Percentiles rank a stretch among this genome's conserved stretches.
These are phyloP conservation scores for Oreotrochilus melanogaster DNA, from an alignment of 2,113 vertebrate genomes.

Conservation along the genomic window DNA sequence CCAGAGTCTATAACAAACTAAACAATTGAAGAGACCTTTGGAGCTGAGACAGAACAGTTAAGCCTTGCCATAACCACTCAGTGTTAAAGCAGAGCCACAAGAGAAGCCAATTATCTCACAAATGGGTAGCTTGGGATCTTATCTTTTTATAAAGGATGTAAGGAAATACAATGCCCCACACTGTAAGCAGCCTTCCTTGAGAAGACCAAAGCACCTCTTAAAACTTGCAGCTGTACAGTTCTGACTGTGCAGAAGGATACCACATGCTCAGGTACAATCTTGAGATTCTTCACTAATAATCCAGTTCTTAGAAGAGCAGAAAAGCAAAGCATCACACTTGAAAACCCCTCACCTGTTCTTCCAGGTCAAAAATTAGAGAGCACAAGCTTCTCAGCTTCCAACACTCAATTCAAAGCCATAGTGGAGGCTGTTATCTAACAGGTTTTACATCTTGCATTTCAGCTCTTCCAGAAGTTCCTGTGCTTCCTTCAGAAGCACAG, in stretches of 20 bases:
- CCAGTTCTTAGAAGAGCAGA: not conserved
- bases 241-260: not conserved
- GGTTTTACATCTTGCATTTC: not conserved
- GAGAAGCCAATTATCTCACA: not conserved
- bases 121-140: not conserved
- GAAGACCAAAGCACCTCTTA: not conserved
- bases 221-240: not conserved
- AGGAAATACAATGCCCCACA: not conserved
- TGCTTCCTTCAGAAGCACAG: not conserved
- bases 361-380: too few species aligned
- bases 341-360: not conserved
- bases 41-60: not conserved
- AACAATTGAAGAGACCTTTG: not conserved
- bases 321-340: not conserved
- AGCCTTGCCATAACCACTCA: not conserved
- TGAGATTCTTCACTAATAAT: too few species aligned
- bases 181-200: not conserved
- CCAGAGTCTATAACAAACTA: not conserved
- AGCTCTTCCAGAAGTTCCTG: not conserved
- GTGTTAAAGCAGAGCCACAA: not conserved
- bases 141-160: not conserved
- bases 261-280: not conserved
- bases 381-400: not conserved
- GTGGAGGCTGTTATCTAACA: not conserved
- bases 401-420: rapidly evolving